Evolutionary conservation across 2,797 vertebrate species (phyloP), one percentile per base, ranked within the genome.

Genomic region (Eurystomus glaucurus): DNA sequence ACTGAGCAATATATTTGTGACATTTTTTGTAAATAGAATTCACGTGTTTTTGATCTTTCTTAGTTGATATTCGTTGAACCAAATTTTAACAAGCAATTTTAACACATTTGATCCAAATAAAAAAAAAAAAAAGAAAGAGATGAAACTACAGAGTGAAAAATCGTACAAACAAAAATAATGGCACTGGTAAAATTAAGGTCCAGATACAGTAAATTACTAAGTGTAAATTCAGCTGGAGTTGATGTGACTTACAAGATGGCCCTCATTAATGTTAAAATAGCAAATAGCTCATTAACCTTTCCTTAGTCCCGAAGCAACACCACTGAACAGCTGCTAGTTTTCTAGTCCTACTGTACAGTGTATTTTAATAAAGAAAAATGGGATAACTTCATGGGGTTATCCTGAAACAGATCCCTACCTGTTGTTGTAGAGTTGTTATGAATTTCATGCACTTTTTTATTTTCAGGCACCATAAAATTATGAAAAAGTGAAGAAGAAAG

Each of bases 251-350:
- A 76, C 35, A 81, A 18, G 8, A n/a, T 19, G 21, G 28, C 29
- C 50, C 33, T 90, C 51, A 55, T 74, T 80, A 93, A 65, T 48
- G 51, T 39, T 80, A 62, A 90, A 87, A 64, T 23, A 96, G 28
- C 21, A 57, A 87, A 82, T 35, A 79, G 7, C n/a, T 82, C 45
- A 69, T 95, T 94, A 85, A 82, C 51, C 35, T 92, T 94, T 94
- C 39, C 15, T 80, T 43, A 52, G 55, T 85, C 60, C 55, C 3
- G 0, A 10, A 88, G 43, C 18, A 71, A 46, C 39, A 70, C 18
- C 23, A 43, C 15, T 50, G 61, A 95, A 83, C 41, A 82, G 10
- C 35, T 90, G 64, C 17, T 70, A n/a, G 18, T 61, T 46, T 78
- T 58, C 58, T 61, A 26, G n/a, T 64, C 39, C n/a, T 45, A 10